Conservation (phyloP, 2,797 vertebrate species). For the Micropoecilia bifurca region DNA sequence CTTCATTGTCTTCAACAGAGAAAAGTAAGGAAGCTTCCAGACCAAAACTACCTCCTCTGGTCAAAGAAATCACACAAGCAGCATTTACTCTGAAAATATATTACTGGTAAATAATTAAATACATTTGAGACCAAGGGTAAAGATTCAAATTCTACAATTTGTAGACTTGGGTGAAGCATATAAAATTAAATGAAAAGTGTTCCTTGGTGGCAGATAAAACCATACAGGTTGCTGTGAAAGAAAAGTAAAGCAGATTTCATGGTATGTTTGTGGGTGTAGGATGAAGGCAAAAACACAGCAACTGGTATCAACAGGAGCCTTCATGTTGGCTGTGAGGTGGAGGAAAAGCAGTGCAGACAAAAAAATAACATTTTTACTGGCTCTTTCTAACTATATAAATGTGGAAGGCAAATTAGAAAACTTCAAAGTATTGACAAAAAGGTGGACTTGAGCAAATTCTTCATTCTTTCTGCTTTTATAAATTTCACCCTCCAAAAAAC, state of each 20-base stretch:
- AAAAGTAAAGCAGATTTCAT: not conserved
- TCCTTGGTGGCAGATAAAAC: not conserved
- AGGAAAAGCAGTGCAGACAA: not conserved
- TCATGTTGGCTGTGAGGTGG: not conserved
- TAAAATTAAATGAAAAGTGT: not conserved
- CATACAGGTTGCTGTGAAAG: not conserved
- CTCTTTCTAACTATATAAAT: not conserved
- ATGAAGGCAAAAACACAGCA: not conserved
- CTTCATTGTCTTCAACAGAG: conserved; percentile 98
- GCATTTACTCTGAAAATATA: not conserved
- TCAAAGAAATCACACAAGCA: not conserved
- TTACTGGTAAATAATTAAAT: not conserved
- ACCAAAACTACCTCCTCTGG: not conserved
- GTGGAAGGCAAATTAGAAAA: not conserved
- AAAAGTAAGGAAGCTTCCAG: conserved; percentile 85
- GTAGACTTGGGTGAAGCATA: not conserved
- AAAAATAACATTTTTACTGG: not conserved
- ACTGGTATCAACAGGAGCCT: not conserved
- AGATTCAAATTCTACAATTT: not conserved
- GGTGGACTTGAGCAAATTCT: not conserved
- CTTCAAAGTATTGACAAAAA: not conserved
- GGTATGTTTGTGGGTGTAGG: not conserved
- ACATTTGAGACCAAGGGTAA: not conserved
- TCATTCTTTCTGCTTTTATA: not conserved
- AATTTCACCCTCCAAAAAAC: not conserved